These are phyloP conservation scores for Paraescarpia echinospica DNA, from an alignment of 1,140 invertebrate genomes.

Conservation along the genomic window DNA sequence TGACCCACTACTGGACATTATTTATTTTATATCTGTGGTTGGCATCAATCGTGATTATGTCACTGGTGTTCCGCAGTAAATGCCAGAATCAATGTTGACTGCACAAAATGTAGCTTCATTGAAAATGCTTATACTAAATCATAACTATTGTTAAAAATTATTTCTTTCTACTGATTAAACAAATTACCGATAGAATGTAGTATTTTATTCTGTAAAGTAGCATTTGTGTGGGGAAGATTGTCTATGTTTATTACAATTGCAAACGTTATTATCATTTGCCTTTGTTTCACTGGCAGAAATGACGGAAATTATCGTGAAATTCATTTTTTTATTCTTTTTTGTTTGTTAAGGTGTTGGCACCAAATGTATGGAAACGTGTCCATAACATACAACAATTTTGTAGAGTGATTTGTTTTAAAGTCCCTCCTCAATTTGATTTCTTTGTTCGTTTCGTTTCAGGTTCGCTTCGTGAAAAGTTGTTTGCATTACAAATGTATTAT, in stretches of 20 bases:
- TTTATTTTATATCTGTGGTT: not conserved
- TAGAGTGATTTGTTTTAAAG: not conserved
- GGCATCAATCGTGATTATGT: not conserved
- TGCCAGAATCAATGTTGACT: not conserved
- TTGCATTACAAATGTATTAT: too few relatives aligned
- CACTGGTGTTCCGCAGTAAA: not conserved
- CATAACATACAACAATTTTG: not conserved
- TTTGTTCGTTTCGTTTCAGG: too few relatives aligned
- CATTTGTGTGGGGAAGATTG: not conserved
- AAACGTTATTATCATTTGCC: not conserved
- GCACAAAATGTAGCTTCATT: too few relatives aligned
- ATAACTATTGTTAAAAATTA: not conserved
- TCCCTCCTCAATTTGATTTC: too few relatives aligned
- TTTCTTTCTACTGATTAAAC: not conserved
- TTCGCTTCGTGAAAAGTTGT: too few relatives aligned
- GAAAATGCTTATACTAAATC: not conserved
- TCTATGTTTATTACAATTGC: not conserved
- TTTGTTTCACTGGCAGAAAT: not conserved
- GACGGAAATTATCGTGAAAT: not conserved
- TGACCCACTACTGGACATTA: not conserved
- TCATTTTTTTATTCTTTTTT: not conserved
- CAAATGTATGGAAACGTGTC: not conserved
- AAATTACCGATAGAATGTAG: not conserved
- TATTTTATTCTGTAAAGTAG: not conserved
- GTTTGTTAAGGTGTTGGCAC: not conserved